Evolutionary conservation across 2,888 invertebrate species (phyloP), one percentile per base, ranked within the genome.

Genomic region (Keiferia lycopersicella): DNA sequence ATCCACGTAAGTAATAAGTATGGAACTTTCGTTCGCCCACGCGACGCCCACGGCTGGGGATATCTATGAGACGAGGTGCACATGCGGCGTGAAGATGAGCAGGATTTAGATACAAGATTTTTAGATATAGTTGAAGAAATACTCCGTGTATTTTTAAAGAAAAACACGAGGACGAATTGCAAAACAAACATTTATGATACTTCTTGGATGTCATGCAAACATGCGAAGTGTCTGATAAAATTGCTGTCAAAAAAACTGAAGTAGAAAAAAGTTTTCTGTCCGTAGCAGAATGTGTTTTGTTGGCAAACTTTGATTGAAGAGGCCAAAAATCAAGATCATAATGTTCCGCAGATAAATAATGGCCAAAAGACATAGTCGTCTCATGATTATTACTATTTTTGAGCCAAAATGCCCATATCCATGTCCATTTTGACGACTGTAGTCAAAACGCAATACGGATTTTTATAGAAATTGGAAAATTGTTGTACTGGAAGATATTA

Each of bases 21-120:
- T 82, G 80, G 81, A 83, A 84, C 83, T 88, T 83, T 84, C 84
- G 72, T 76, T 78, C 86, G 78, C 91, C 91, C 84, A 91, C 91
- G 86, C 86, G 68, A 70, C 90, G 81, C 90, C 90, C 78, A 90
- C 91, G 77, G 67, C 67, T 67, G 71, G 71, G 74, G 75, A 77
- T 81, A 77, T 81, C 81, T 81, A 74, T 73, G 78, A 74, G 71
- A 70, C 77, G 73, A 74, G 82, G 79, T 79, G 71, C 68, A 79
- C 66, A 41, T 70, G 74, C 73, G 69, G 83, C 81, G 60, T 45
- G 45, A 58, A 20, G 38, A 39, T 58, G 16, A 20, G 16, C 12
- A 58, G 58, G 58, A 58, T 38, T 39, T 39, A 4, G 18, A 3
- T 6, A 38, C 26, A 26, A 26, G 26, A 26, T 8, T 14, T 57